Percentiles rank a stretch among this genome's conserved stretches.
These are phyloP conservation scores for Chaetops frenatus DNA, from an alignment of 2,113 vertebrate species.

Conservation along the genomic window DNA sequence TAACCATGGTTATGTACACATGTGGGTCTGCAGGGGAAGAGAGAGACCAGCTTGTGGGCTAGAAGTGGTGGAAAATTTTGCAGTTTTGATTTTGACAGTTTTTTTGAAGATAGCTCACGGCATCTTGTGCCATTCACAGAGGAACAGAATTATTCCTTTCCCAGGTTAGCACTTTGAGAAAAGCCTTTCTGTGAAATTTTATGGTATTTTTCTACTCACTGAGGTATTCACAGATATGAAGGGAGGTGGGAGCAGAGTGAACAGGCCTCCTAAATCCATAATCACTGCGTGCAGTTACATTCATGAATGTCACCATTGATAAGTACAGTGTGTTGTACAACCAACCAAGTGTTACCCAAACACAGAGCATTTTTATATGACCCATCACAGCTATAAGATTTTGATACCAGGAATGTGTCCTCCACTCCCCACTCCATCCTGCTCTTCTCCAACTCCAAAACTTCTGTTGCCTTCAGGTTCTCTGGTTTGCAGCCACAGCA, in stretches of 20 bases:
- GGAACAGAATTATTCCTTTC: neutral
- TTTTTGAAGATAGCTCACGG: neutral
- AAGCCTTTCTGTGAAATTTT: neutral
- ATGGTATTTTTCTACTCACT: conserved; percentile 1
- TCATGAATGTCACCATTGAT: neutral
- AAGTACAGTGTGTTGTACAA: neutral
- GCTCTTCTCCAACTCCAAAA: neutral
- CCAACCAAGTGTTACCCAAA: neutral
- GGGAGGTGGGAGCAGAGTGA: neutral
- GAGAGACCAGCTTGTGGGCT: neutral
- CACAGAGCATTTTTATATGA: neutral
- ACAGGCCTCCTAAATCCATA: neutral
- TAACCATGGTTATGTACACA: neutral
- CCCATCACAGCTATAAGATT: neutral
- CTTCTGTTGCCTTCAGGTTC: neutral
- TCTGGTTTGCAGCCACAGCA: neutral
- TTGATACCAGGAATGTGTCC: neutral
- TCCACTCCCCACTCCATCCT: neutral
- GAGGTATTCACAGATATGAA: conserved; percentile 2
- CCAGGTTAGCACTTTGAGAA: neutral
- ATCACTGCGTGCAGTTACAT: neutral
- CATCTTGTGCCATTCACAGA: neutral
- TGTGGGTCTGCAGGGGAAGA: neutral
- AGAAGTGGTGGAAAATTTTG: neutral
- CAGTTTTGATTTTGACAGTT: neutral